Evolutionary conservation across 2,797 vertebrate species (phyloP).

Genomic region (Oreochromis grahami): DNA sequence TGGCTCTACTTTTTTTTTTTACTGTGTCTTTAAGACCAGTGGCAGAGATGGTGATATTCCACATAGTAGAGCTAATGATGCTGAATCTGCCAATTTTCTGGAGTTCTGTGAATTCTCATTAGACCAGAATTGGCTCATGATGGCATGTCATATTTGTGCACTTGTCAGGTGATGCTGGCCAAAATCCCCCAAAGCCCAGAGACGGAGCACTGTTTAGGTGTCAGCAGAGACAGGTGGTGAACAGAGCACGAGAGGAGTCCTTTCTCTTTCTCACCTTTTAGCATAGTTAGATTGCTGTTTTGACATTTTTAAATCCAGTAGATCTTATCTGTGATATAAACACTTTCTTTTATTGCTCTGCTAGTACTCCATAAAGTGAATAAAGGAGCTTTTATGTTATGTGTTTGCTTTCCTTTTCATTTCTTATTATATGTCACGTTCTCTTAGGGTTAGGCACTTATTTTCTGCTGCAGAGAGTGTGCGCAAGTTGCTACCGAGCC

Average conservation of each 20-base stretch:
- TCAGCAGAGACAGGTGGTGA: conserved; percentile 4
- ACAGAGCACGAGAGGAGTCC: conserved; percentile 22
- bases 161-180: neutral
- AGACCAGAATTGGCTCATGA: neutral
- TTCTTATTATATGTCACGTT: neutral
- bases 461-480: neutral
- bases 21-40: neutral
- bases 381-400: neutral
- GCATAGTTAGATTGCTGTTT: conserved; percentile 10
- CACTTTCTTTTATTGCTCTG: neutral
- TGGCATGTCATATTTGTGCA: conserved; percentile 18
- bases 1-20: neutral
- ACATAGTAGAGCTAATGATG: conserved; percentile 3
- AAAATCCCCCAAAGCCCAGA: conserved; percentile 10
- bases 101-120: neutral
- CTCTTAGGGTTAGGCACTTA: neutral
- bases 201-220: neutral
- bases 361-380: neutral
- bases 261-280: neutral
- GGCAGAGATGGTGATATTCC: neutral
- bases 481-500: neutral
- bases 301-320: neutral
- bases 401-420: conserved; percentile 19
- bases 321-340: conserved; percentile 16
- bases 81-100: neutral